Evolutionary conservation across 1,140 invertebrate species (phyloP).

Genomic region (Saccostrea cuccullata): DNA sequence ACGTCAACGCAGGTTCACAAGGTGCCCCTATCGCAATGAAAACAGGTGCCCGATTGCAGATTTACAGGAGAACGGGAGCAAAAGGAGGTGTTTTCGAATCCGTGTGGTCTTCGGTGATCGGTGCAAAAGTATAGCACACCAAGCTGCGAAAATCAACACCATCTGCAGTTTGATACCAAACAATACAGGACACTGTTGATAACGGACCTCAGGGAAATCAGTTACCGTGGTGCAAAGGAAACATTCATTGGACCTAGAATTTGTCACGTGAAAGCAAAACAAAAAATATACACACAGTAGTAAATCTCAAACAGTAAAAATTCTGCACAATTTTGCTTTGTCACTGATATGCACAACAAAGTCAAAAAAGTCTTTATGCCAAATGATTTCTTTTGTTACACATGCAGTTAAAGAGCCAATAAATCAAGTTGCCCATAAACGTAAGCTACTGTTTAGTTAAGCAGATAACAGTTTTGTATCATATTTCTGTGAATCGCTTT

Average conservation of each 20-base stretch:
- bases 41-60: constrained; percentile 11
- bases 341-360: neutral
- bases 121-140: neutral
- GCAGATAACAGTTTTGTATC: neutral
- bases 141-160: constrained; percentile 15
- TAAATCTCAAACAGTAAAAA: neutral
- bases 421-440: neutral
- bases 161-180: neutral
- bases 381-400: neutral
- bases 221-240: neutral
- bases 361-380: neutral
- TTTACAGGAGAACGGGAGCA: too few species aligned
- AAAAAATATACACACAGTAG: too few species aligned
- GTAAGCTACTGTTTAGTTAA: neutral
- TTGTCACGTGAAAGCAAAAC: neutral
- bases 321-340: neutral
- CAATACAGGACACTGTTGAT: neutral
- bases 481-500: neutral
- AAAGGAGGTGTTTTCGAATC: neutral
- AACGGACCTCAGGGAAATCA: neutral
- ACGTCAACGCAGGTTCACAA: constrained; percentile 3
- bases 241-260: neutral
- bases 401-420: neutral
- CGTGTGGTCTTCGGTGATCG: neutral
- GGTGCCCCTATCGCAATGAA: neutral